Percentiles rank a stretch among this genome's conserved stretches.
These are phyloP conservation scores for Lypha dubia DNA, from an alignment of 2,888 invertebrate species.

Conservation along the genomic window DNA sequence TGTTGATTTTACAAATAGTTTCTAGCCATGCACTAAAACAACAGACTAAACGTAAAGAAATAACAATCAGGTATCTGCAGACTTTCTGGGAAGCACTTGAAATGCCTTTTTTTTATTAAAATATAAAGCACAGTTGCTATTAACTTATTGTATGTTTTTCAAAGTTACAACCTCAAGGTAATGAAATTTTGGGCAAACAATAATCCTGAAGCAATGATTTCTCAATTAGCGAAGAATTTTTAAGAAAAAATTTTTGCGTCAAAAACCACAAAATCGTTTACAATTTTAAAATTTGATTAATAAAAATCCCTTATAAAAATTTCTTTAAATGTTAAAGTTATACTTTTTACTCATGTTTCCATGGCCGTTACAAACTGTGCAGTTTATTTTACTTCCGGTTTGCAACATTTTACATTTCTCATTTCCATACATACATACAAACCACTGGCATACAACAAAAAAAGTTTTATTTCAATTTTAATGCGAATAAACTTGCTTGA, in stretches of 20 bases:
- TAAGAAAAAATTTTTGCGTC: not conserved
- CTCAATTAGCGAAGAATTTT: not conserved
- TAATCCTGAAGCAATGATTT: not conserved
- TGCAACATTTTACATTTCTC: constrained; percentile 1
- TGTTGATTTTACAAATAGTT: constrained; percentile 31
- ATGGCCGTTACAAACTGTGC: not conserved
- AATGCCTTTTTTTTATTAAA: constrained; percentile 24
- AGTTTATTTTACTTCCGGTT: constrained; percentile 28
- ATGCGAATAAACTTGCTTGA: constrained; percentile 3
- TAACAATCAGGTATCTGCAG: constrained; percentile 17
- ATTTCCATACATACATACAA: not conserved
- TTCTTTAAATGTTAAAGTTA: not conserved
- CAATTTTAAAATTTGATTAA: too few species aligned
- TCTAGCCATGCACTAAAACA: constrained; percentile 27
- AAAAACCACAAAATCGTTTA: not conserved
- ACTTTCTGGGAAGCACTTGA: constrained; percentile 17
- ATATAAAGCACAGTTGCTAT: not conserved
- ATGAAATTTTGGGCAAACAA: not conserved
- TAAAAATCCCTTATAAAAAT: not conserved
- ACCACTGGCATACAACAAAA: constrained; percentile 2
- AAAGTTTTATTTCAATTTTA: constrained; percentile 13
- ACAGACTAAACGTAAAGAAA: constrained; percentile 25
- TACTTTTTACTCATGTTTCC: not conserved
- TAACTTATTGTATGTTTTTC: constrained; percentile 8
- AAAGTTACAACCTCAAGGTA: not conserved